Evolutionary conservation across 2,113 vertebrate species (phyloP), one percentile per base, ranked within the genome.

Genomic region (Oreocharis arfaki): DNA sequence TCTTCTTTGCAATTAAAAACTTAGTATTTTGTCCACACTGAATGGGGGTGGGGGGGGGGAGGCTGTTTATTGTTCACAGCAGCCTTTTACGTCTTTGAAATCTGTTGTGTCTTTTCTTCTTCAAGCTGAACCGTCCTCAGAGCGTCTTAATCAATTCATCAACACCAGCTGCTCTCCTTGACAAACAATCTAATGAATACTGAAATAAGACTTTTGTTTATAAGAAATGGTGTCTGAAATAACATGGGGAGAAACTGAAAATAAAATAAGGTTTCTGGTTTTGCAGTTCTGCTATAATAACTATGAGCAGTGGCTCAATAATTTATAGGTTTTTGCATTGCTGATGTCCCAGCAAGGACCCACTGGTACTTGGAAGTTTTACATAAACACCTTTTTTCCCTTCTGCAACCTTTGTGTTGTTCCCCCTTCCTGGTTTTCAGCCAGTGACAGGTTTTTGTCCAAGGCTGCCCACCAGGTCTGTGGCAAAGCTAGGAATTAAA

Each of bases 121-220:
- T 82, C 44, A 49, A 70, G 61, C 67, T 90, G 82, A 90, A 44
- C 74, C 1, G 0, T 96, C 78, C 84, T 89, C 49, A 32, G 49
- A 23, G 23, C 67, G 8, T 83, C 89, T 83, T 47, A 46, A 93
- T 94, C 75, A 73, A 68, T 87, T 76, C 81, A 57, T 89, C 91
- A 94, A 39, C 84, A 90, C 67, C 91, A 91, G 87, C 91, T 94
- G 91, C 89, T 89, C 65, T 50, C 56, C 53, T 76, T 87, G 81
- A 89, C 81, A 79, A 90, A 89, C 87, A 73, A 33, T 80, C 78
- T 91, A 93, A 91, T 93, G 78, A 95, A 79, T 49, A 32, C 67
- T 76, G 81, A 84, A 91, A 83, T 89, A 53, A 68, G 35, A 71
- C 35, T 49, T 77, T 87, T 79, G 41, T 91, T 94, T 89, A 23